These are phyloP conservation scores for Drosophila pectinifera DNA, from an alignment of 1,140 invertebrate species.

Conservation along the genomic window DNA sequence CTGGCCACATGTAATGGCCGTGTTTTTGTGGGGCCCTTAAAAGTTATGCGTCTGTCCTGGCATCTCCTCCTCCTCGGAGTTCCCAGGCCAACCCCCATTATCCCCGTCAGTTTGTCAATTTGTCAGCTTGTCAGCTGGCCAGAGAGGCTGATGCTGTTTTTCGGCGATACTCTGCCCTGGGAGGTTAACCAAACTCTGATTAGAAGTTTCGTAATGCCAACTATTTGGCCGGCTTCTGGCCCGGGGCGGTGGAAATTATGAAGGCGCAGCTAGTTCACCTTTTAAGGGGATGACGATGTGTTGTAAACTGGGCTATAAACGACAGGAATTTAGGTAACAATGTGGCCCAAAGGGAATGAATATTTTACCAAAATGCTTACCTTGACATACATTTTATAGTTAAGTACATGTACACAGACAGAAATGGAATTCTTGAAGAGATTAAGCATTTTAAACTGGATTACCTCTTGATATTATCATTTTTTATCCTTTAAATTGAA, in stretches of 20 bases:
- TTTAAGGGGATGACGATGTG: not conserved
- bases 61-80: too few relatives aligned
- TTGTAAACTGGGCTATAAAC: too few relatives aligned
- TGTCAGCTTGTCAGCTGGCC: slow-evolving; percentile 47
- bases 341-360: not conserved
- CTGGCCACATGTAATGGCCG: slow-evolving; percentile 77
- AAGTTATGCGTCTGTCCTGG: slow-evolving; percentile 69
- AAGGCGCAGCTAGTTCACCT: not conserved
- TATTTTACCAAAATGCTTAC: not conserved
- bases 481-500: too few relatives aligned
- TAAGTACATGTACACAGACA: not conserved
- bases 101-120: slow-evolving; percentile 52
- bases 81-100: not conserved
- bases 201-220: slow-evolving; percentile 26
- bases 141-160: slow-evolving; percentile 6
- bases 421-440: too few relatives aligned
- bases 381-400: not conserved
- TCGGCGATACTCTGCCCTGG: slow-evolving; percentile 9
- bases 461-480: too few relatives aligned
- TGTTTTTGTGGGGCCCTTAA: slow-evolving; percentile 68
- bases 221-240: slow-evolving; percentile 8
- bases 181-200: slow-evolving; percentile 6
- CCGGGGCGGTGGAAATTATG: not conserved
- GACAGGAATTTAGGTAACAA: not conserved
- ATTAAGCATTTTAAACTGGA: too few relatives aligned